phyloP scores from a whole-genome alignment of 2,797 vertebrate genomes.

The Catostomus latipinnis region DNA sequence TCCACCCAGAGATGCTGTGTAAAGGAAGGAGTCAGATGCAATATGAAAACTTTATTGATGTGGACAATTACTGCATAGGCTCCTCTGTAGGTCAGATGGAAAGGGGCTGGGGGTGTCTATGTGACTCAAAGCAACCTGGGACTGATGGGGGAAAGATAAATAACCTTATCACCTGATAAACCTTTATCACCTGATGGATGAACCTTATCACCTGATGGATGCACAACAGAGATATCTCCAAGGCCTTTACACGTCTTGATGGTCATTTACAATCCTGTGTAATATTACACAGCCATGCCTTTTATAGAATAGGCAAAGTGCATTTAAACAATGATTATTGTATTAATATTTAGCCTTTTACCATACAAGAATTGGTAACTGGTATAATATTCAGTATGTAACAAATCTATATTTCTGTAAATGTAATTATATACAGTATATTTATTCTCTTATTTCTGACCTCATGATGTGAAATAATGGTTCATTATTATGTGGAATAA shows the following conservation, averaged over 20 bases:
- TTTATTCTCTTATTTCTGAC: no score
- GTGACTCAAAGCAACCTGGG: slow-evolving; percentile 67
- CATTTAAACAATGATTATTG: neutral
- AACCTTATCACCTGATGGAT: slow-evolving; percentile 74
- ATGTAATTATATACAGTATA: no score
- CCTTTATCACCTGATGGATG: slow-evolving; percentile 74
- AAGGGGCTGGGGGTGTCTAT: slow-evolving; percentile 65
- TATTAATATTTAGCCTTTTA: no score
- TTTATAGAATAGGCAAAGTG: neutral
- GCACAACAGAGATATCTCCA: slow-evolving; percentile 71
- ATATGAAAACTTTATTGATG: slow-evolving; percentile 82
- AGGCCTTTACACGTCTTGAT: slow-evolving; percentile 40
- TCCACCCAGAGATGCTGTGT: slow-evolving; percentile 51
- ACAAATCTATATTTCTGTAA: no score
- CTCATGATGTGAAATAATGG: no score
- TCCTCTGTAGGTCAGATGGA: slow-evolving; percentile 71
- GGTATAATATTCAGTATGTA: no score
- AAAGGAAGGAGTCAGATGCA: slow-evolving; percentile 66
- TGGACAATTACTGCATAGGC: slow-evolving; percentile 77
- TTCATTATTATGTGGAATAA: no score
- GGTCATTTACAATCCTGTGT: slow-evolving; percentile 10
- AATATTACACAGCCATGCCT: neutral
- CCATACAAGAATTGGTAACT: no score
- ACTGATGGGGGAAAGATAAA: slow-evolving; percentile 74
- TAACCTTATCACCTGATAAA: slow-evolving; percentile 72